Conservation (phyloP, 37 sponge, comb jelly and placozoan species). For the Dysidea cf. avara region DNA sequence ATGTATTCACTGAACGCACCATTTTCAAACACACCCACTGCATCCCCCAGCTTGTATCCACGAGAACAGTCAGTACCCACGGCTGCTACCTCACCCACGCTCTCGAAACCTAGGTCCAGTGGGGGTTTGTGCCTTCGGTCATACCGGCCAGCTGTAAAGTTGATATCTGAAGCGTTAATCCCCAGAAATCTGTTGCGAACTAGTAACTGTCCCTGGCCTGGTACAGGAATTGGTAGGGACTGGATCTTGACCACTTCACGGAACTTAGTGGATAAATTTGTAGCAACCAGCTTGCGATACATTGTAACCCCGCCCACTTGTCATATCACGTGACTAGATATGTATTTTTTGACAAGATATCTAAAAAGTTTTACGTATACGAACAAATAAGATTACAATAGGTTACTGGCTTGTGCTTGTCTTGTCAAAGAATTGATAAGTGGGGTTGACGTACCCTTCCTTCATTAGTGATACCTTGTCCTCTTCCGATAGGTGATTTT, state of each 20-base stretch:
- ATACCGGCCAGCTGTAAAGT: conserved; percentile 77
- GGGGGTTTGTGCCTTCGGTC: conserved; percentile 46
- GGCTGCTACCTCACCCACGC: conserved; percentile 44
- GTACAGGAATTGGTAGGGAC: conserved; percentile 11
- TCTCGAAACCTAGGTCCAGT: conserved; percentile 69
- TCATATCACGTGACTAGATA: too few species aligned
- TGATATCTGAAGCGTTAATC: conserved; percentile 82
- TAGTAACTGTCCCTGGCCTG: conserved; percentile 44
- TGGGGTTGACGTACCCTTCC: conserved; percentile 69
- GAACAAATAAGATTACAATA: too few species aligned
- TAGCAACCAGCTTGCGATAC: conserved; percentile 37
- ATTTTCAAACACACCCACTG: conserved; percentile 38
- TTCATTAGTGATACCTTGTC: conserved; percentile 48
- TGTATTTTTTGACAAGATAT: too few species aligned
- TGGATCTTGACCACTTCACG: conserved; percentile 50
- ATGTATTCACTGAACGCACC: conserved; percentile 65
- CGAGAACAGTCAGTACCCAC: conserved; percentile 36
- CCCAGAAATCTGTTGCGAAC: conserved; percentile 54
- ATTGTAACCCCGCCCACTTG: too few species aligned
- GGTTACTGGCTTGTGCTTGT: background rate
- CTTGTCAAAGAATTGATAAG: conserved; percentile 60
- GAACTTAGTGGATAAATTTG: conserved; percentile 34
- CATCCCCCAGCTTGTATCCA: conserved; percentile 43
- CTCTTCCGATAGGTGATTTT: conserved; percentile 24
- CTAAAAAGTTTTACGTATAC: too few species aligned